A percentile compares a stretch with the other conserved stretches of the same genome.
Conservation (phyloP, 2,113 vertebrate species). For the Amblyornis subalaris region DNA sequence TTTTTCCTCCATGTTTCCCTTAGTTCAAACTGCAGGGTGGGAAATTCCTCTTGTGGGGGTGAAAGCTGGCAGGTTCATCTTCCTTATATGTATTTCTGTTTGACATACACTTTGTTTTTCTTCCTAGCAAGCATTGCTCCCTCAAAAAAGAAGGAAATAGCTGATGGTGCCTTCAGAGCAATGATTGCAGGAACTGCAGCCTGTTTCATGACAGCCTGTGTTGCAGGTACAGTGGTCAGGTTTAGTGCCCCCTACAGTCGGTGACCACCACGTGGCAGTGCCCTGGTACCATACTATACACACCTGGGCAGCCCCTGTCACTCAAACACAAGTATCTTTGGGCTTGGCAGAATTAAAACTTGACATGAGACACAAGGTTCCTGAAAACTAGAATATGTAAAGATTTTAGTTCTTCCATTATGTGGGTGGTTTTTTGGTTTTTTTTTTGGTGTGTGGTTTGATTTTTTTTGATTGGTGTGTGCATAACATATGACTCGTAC, state of each 20-base stretch:
- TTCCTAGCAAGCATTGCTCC: conserved; percentile 79
- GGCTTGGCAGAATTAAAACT: not conserved
- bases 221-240: conserved; percentile 73
- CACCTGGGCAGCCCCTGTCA: accelerated
- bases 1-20: not conserved
- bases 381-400: not conserved
- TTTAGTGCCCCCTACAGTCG: not conserved
- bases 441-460: not conserved
- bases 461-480: not conserved
- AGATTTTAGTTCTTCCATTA: not conserved
- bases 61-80: not conserved
- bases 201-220: conserved; percentile 86
- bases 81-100: not conserved
- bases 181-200: conserved; percentile 79
- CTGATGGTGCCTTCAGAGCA: conserved; percentile 72
- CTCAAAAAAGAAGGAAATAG: conserved; percentile 77
- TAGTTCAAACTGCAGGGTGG: not conserved
- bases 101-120: not conserved
- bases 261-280: not conserved
- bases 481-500: not conserved
- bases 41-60: not conserved
- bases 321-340: accelerated
- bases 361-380: not conserved
- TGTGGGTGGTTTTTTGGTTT: not conserved
- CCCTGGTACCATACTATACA: accelerated